A percentile compares a stretch with the other conserved stretches of the same genome.
Evolutionary conservation across 2,888 invertebrate species (phyloP).

Genomic region (Neuroscelio doddi): DNA sequence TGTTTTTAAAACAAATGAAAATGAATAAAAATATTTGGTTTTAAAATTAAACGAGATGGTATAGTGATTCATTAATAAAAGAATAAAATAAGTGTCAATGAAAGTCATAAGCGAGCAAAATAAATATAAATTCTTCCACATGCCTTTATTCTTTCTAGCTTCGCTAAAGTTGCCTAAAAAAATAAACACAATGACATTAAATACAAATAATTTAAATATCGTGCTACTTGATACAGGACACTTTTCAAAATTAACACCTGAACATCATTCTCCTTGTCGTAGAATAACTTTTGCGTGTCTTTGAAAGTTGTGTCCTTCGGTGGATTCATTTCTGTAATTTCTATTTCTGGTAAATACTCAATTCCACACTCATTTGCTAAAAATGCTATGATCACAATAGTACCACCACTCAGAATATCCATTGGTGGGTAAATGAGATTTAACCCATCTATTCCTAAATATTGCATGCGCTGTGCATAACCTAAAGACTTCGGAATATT

Average conservation of each 20-base stretch:
- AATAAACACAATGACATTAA: slow-evolving; percentile 61
- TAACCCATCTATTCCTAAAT: slow-evolving; percentile 77
- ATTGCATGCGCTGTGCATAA: slow-evolving; percentile 76
- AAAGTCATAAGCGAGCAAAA: slow-evolving; percentile 37
- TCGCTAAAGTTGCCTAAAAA: slow-evolving; percentile 77
- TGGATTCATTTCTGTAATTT: slow-evolving; percentile 65
- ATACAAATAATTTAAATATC: slow-evolving; percentile 32
- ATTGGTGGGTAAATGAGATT: slow-evolving; percentile 79
- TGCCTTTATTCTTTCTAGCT: slow-evolving; percentile 77
- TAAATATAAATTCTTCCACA: slow-evolving; percentile 72
- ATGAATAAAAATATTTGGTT: too few relatives aligned
- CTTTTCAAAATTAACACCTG: slow-evolving; percentile 58
- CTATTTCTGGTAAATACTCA: slow-evolving; percentile 73
- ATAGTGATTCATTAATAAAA: slow-evolving; percentile 28
- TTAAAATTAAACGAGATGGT: slow-evolving; percentile 17
- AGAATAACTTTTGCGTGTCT: slow-evolving; percentile 48
- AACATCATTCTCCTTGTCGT: slow-evolving; percentile 61
- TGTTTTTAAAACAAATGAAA: too few relatives aligned
- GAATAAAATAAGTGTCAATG: slow-evolving; percentile 21
- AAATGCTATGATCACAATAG: slow-evolving; percentile 74
- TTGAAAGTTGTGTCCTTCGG: slow-evolving; percentile 52
- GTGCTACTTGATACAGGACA: background rate
- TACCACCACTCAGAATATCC: slow-evolving; percentile 76
- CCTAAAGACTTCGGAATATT: slow-evolving; percentile 79
- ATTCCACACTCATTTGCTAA: slow-evolving; percentile 72